phyloP scores from a whole-genome alignment of 2,797 vertebrate genomes.

The Moxostoma hubbsi region DNA sequence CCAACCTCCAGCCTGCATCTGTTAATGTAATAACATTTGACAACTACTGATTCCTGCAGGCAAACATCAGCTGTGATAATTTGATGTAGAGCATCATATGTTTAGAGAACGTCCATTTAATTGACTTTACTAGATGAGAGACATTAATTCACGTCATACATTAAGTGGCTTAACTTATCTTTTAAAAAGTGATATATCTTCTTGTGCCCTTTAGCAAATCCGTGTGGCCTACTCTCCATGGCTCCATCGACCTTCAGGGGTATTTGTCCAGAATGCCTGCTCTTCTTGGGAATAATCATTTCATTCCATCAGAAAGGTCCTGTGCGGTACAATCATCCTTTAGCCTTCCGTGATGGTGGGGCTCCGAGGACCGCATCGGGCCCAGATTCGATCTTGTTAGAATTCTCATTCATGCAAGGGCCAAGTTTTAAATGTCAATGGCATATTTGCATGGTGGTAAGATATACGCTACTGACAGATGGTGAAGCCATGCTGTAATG shows the following conservation, averaged over 20 bases:
- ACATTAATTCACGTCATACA: constrained; percentile 78
- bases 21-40: constrained; percentile 67
- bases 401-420: constrained; percentile 72
- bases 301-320: constrained; percentile 70
- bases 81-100: constrained; percentile 74
- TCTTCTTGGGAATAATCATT: constrained; percentile 73
- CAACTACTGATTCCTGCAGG: constrained; percentile 58
- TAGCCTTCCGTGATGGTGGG: constrained; percentile 58
- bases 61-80: constrained; percentile 68
- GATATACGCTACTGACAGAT: constrained; percentile 36
- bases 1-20: constrained; percentile 69
- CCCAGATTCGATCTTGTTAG: constrained; percentile 69
- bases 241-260: constrained; percentile 74
- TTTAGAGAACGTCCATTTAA: constrained; percentile 81
- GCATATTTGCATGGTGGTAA: constrained; percentile 78
- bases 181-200: constrained; percentile 79
- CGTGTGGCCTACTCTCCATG: constrained; percentile 69
- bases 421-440: constrained; percentile 77
- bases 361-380: constrained; percentile 44
- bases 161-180: constrained; percentile 82
- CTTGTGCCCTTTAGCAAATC: constrained; percentile 79
- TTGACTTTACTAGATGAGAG: constrained; percentile 74
- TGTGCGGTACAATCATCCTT: constrained; percentile 69
- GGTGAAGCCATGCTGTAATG: constrained; percentile 43
- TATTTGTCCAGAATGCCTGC: constrained; percentile 69